Conservation (phyloP, 1,140 invertebrate species). For the Pachypsylla venusta region DNA sequence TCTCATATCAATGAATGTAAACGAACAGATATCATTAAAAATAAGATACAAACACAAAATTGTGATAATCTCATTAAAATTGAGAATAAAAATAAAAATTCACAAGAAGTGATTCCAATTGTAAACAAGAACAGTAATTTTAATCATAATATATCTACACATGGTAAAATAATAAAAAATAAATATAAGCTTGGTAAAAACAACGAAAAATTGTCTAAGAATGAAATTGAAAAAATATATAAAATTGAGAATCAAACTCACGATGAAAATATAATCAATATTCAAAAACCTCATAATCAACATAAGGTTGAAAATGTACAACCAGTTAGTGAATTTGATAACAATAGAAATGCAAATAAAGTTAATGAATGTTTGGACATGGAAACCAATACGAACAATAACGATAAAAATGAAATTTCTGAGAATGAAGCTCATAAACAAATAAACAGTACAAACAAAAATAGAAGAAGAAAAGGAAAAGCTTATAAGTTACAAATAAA, state of each 20-base stretch:
- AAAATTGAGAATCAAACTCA: background rate
- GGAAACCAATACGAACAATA: background rate
- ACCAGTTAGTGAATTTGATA: background rate
- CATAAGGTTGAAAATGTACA: background rate
- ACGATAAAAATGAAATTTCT: background rate
- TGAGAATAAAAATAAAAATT: background rate
- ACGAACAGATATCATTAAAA: background rate
- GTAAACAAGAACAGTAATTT: constrained; percentile 4
- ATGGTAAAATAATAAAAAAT: background rate
- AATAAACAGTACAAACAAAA: constrained; percentile 31
- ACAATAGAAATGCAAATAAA: background rate
- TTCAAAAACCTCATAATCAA: background rate
- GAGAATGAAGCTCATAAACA: background rate
- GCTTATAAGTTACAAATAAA: constrained; percentile 47
- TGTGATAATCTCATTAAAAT: background rate
- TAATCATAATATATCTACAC: no score
- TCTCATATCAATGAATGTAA: background rate
- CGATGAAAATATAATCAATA: background rate
- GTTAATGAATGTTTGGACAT: background rate
- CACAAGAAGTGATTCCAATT: background rate
- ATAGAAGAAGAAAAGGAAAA: constrained; percentile 58
- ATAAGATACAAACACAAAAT: background rate
- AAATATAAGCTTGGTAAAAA: constrained; percentile 4
- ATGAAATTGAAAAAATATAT: background rate
- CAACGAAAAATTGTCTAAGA: background rate